A percentile compares a stretch with the other conserved stretches of the same genome.
Evolutionary conservation across 2,113 vertebrate genomes (phyloP).

Genomic region (Polypterus bichir): DNA sequence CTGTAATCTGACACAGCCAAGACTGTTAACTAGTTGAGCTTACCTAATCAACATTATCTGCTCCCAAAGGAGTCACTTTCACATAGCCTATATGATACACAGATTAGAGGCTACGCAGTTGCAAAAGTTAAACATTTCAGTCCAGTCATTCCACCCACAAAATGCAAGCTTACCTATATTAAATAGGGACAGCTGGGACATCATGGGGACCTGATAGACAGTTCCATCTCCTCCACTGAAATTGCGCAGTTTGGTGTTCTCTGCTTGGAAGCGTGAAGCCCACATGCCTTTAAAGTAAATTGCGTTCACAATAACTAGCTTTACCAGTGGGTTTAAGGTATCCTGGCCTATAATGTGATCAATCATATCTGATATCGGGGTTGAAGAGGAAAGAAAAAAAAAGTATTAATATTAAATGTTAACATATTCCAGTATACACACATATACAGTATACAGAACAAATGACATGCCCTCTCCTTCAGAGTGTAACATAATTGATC

Average conservation of each 20-base stretch:
- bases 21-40: too few relatives aligned
- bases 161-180: conserved; percentile 58
- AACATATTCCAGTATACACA: neutral
- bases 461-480: neutral
- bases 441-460: neutral
- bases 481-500: too few relatives aligned
- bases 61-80: too few relatives aligned
- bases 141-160: too few relatives aligned
- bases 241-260: conserved; percentile 73
- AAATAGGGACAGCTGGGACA: conserved; percentile 80
- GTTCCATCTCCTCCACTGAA: conserved; percentile 66
- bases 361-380: conserved; percentile 78
- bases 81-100: too few relatives aligned
- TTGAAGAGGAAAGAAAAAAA: conserved; percentile 11
- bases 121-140: too few relatives aligned
- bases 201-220: conserved; percentile 75
- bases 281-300: conserved; percentile 91
- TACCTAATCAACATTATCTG: too few relatives aligned
- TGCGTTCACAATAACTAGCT: conserved; percentile 70
- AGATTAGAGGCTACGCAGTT: too few relatives aligned
- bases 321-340: conserved; percentile 60
- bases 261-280: conserved; percentile 78
- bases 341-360: conserved; percentile 64
- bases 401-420: neutral
- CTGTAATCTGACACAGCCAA: too few relatives aligned